These are phyloP conservation scores for Drosophila prostipennis DNA, from an alignment of 2,888 invertebrate species.

Conservation along the genomic window DNA sequence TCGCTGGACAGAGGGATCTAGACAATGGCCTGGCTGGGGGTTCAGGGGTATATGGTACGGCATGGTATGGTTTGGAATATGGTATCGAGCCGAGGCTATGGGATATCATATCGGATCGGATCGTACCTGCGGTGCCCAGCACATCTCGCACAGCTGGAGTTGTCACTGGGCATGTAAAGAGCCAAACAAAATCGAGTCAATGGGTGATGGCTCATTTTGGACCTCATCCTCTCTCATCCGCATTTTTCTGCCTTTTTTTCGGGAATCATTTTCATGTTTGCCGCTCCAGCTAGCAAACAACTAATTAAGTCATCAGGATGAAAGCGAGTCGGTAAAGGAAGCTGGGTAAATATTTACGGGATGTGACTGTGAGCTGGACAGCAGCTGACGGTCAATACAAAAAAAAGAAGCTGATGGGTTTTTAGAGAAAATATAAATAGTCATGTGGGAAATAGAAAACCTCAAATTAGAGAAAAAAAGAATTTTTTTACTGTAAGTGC, in stretches of 20 bases:
- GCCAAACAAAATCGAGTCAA: slow-evolving; percentile 66
- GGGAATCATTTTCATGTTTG: slow-evolving; percentile 61
- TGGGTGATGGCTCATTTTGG: slow-evolving; percentile 51
- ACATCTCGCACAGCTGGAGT: slow-evolving; percentile 81
- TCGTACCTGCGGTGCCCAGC: slow-evolving; percentile 71
- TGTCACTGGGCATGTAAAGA: slow-evolving; percentile 83
- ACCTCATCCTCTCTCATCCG: slow-evolving; percentile 15
- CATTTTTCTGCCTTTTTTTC: slow-evolving; percentile 36
- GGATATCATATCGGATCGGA: slow-evolving; percentile 48
- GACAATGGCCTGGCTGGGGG: slow-evolving; percentile 67
- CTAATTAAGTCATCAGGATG: slow-evolving; percentile 81
- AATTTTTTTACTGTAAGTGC: background rate
- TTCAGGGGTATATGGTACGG: background rate
- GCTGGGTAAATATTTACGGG: slow-evolving; percentile 41
- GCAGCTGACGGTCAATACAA: slow-evolving; percentile 36
- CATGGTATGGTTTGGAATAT: too few relatives aligned
- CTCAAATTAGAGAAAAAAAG: background rate
- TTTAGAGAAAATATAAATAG: background rate
- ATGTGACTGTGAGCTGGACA: slow-evolving; percentile 23
- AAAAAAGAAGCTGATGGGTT: slow-evolving; percentile 14
- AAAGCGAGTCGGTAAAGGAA: slow-evolving; percentile 46
- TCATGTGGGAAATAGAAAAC: background rate
- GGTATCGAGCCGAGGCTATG: slow-evolving; percentile 7
- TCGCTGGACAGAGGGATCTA: slow-evolving; percentile 37
- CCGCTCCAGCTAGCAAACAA: slow-evolving; percentile 61